Base-by-base conservation (phyloP, 2,888 invertebrate species). In the Criorhina ranunculi region DNA sequence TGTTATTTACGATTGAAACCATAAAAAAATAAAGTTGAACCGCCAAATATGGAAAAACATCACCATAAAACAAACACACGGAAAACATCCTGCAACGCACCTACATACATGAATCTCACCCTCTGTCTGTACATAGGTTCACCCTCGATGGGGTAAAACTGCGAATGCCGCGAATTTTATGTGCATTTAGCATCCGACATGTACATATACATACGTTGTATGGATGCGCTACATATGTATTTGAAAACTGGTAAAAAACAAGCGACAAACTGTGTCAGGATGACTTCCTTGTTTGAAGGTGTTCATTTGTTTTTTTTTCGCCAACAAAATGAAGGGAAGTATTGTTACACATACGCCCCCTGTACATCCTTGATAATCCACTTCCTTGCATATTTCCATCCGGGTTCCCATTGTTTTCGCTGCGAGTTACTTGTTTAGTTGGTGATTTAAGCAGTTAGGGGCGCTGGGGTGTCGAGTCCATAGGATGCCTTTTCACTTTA, bases 151-250 rank as follows among this genome's bases (percentile, higher is more conserved):
- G 55, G 8, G 42, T 44, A 37, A 70, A 60, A 35, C 60, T 53
- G 35, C 60, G 42, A 53, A 31, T 77, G 53, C 60, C 53, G 53
- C 53, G 53, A 53, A 44, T 69, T 69, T 60, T 69, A 77, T 77
- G 60, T 53, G 60, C 60, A 69, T 55, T 77, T 55, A 60, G 29
- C 53, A 77, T 77, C 44, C 53, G 60, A 37, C 69, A 46, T 29
- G 31, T 44, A 35, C 69, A 24, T 24, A 24, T 24, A 24, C 24
- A 59, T 44, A 59, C 24, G 33, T 40, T 42, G 17, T 11, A 49
- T 49, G 11, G 59, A 59, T 42, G 55, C 24, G 44, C 51, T 67
- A 35, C 67, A 76, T 67, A 67, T n/a, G n/a, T n/a, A n/a, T n/a
- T 51, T 59, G 59, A 12, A 8, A 40, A 51, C 11, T 57, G 9